These are phyloP conservation scores for Acanthis flammea DNA, from an alignment of 2,797 vertebrate species.

Conservation along the genomic window DNA sequence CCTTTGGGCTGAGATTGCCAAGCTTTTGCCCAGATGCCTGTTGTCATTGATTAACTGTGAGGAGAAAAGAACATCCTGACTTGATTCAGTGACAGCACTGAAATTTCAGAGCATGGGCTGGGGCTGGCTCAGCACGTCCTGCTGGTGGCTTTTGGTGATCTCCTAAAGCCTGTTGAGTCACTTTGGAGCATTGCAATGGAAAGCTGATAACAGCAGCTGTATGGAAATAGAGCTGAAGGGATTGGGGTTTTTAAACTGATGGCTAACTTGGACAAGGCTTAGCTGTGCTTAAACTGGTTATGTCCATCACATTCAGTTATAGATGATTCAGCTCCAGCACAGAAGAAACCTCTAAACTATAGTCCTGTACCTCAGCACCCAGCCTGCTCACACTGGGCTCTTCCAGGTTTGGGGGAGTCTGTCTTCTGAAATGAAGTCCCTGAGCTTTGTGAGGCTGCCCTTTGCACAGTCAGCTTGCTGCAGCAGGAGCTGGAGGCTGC, in stretches of 20 bases:
- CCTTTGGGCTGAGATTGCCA: background rate
- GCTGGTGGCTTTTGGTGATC: background rate
- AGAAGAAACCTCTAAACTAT: background rate
- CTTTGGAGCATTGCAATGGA: conserved; percentile 16
- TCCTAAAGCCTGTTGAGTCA: conserved; percentile 43
- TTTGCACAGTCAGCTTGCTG: background rate
- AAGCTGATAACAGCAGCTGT: conserved; percentile 6
- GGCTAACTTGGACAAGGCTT: conserved; percentile 39
- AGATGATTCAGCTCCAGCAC: conserved; percentile 5
- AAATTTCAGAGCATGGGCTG: background rate
- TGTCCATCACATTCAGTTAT: background rate
- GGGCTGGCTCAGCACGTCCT: background rate
- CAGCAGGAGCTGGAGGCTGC: background rate
- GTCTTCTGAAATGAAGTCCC: rapidly evolving
- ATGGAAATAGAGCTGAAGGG: conserved; percentile 47
- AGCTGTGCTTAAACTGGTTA: conserved; percentile 50
- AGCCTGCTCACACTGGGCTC: background rate
- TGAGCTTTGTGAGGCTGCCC: background rate
- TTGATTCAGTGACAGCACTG: rapidly evolving
- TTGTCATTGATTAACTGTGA: background rate
- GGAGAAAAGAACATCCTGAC: background rate
- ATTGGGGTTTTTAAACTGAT: conserved; percentile 47
- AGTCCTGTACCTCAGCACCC: background rate
- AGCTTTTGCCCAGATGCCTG: background rate
- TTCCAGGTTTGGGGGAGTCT: background rate